These are phyloP conservation scores for Dascillus cervinus DNA, from an alignment of 2,888 invertebrate species.

Conservation along the genomic window DNA sequence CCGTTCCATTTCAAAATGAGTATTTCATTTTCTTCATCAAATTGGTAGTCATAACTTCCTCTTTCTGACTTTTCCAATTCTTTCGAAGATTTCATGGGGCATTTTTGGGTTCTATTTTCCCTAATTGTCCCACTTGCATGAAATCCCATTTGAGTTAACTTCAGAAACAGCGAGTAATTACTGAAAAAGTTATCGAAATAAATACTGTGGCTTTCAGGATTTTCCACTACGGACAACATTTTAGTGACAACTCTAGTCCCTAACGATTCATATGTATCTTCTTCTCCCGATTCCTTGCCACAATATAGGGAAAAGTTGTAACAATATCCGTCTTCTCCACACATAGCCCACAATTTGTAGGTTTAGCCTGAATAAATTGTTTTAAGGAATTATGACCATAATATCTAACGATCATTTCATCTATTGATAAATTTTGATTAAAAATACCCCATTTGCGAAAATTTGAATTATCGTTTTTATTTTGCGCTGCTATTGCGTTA, in stretches of 20 bases:
- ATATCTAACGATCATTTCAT: conserved; percentile 4
- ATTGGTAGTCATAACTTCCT: conserved; percentile 2
- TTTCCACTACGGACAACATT: conserved; percentile 2
- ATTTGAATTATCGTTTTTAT: no score
- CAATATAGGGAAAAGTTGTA: background rate
- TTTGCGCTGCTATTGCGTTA: no score
- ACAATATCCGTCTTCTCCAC: no score
- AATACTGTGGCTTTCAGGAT: conserved; percentile 1
- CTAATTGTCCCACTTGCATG: conserved; percentile 2
- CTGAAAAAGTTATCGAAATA: conserved; percentile 3
- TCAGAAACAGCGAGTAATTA: background rate
- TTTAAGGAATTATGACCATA: conserved; percentile 7
- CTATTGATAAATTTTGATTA: conserved; percentile 3
- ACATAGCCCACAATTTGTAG: conserved; percentile 1
- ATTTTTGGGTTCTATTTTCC: conserved; percentile 1
- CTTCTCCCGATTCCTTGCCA: background rate
- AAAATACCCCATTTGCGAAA: conserved; percentile 1
- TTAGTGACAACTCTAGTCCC: conserved; percentile 2
- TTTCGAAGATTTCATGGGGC: conserved; percentile 1
- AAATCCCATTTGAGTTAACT: conserved; percentile 2
- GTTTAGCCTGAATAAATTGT: conserved; percentile 10
- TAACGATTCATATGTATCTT: no score
- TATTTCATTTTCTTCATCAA: conserved; percentile 5
- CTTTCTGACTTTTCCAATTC: conserved; percentile 3
- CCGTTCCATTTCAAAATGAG: conserved; percentile 4